Conservation (phyloP, 1,140 invertebrate species). For the Drosophila busckii region DNA sequence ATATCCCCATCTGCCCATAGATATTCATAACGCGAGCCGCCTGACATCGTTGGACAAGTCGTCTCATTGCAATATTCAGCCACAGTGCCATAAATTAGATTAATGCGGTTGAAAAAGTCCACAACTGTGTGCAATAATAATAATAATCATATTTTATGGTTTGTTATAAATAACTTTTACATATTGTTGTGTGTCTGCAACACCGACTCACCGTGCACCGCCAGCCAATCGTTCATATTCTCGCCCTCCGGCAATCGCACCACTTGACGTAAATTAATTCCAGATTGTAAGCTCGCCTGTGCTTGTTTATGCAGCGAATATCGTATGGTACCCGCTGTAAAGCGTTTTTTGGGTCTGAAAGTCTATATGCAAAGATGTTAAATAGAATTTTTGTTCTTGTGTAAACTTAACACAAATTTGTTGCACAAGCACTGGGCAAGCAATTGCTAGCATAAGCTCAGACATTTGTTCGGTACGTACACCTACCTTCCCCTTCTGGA, state of each 20-base stretch:
- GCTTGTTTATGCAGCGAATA: slow-evolving; percentile 97
- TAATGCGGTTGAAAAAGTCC: slow-evolving; percentile 97
- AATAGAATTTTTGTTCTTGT: no score
- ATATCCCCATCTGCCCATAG: slow-evolving; percentile 93
- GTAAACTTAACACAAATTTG: no score
- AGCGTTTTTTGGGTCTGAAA: slow-evolving; percentile 93
- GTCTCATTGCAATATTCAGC: slow-evolving; percentile 92
- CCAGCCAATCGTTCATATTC: slow-evolving; percentile 96
- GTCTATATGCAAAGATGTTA: slow-evolving; percentile 83
- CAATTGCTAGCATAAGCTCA: no score
- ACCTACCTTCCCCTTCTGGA: slow-evolving; percentile 88
- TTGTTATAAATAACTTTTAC: neutral
- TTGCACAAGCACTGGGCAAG: no score
- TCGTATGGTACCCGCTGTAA: slow-evolving; percentile 92
- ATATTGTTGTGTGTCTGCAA: neutral
- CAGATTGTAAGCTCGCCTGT: slow-evolving; percentile 95
- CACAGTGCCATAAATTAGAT: slow-evolving; percentile 94
- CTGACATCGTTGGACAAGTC: slow-evolving; percentile 95
- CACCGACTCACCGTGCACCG: slow-evolving; percentile 90
- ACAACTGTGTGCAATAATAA: slow-evolving; percentile 84
- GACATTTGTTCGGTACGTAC: no score
- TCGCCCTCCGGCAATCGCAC: slow-evolving; percentile 93
- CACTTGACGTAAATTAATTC: slow-evolving; percentile 91
- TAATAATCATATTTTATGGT: slow-evolving; percentile 1
- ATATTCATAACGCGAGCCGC: slow-evolving; percentile 93